A percentile compares a stretch with the other conserved stretches of the same genome.
phyloP scores from a whole-genome alignment of 2,797 vertebrate genomes.

The Sciurus vulgaris region DNA sequence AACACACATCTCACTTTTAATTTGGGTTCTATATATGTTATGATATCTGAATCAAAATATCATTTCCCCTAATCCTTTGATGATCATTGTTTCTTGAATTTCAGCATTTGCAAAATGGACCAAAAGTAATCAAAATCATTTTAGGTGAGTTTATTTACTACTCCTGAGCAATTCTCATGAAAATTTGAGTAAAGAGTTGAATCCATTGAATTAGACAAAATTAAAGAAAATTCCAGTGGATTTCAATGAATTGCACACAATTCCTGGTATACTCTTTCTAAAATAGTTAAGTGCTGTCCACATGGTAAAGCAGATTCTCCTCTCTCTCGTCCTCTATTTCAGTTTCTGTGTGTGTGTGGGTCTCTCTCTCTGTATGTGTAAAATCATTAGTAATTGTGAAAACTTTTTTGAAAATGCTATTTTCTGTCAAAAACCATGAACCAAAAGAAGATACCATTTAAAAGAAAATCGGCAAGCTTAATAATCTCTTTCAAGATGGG shows the following conservation, averaged over 20 bases:
- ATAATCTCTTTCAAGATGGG: not conserved
- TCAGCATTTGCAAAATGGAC: constrained; percentile 12
- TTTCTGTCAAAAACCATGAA: constrained; percentile 29
- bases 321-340: not conserved
- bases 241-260: not conserved
- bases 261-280: not conserved
- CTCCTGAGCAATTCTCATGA: constrained; percentile 26
- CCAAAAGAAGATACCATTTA: constrained; percentile 18
- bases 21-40: not conserved
- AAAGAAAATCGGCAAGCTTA: constrained; percentile 28
- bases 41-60: not conserved
- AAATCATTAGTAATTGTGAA: not conserved
- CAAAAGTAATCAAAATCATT: not conserved
- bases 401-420: constrained; percentile 30
- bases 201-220: not conserved
- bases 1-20: not conserved
- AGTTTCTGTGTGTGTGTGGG: not conserved
- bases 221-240: not conserved
- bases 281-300: not conserved
- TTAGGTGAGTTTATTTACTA: not conserved
- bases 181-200: constrained; percentile 14
- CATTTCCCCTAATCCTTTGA: not conserved
- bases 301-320: not conserved
- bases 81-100: not conserved
- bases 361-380: not conserved